These are phyloP conservation scores for Margarornis squamiger DNA, from an alignment of 2,797 vertebrate species.

Conservation along the genomic window DNA sequence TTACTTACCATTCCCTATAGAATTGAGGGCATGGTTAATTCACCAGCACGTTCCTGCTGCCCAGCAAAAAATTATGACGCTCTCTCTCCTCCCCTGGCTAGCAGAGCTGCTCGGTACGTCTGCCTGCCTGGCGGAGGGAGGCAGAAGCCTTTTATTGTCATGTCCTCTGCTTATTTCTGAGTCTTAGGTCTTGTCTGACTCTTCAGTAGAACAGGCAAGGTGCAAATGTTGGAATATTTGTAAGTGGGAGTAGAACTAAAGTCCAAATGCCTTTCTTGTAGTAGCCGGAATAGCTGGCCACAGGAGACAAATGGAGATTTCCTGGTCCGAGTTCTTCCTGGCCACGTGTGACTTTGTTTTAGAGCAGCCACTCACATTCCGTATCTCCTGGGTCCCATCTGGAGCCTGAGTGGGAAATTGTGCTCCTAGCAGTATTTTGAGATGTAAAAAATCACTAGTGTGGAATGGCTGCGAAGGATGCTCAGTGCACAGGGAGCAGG, in stretches of 20 bases:
- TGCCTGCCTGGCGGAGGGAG: neutral
- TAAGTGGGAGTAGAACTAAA: neutral
- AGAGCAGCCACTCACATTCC: neutral
- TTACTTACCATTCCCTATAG: neutral
- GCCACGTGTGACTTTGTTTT: constrained; percentile 3
- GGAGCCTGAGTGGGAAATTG: constrained; percentile 55
- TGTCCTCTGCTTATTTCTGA: neutral
- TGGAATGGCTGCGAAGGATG: constrained; percentile 53
- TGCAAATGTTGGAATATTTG: neutral
- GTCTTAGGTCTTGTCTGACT: neutral
- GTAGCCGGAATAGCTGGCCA: neutral
- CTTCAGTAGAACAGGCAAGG: neutral
- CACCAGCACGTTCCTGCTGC: neutral
- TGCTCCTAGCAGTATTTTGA: constrained; percentile 62
- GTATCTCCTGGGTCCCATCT: constrained; percentile 54
- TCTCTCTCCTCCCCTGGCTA: neutral
- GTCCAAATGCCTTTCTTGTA: neutral
- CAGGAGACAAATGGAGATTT: neutral
- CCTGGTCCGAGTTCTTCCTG: constrained; percentile 12
- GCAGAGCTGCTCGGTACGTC: neutral
- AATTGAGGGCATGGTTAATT: constrained; percentile 38
- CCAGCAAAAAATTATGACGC: neutral
- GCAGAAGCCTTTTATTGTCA: neutral
- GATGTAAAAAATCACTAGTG: constrained; percentile 52
- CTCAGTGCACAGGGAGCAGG: neutral